Evolutionary conservation across 2,888 invertebrate genomes (phyloP).

Genomic region (Mayetiola destructor): DNA sequence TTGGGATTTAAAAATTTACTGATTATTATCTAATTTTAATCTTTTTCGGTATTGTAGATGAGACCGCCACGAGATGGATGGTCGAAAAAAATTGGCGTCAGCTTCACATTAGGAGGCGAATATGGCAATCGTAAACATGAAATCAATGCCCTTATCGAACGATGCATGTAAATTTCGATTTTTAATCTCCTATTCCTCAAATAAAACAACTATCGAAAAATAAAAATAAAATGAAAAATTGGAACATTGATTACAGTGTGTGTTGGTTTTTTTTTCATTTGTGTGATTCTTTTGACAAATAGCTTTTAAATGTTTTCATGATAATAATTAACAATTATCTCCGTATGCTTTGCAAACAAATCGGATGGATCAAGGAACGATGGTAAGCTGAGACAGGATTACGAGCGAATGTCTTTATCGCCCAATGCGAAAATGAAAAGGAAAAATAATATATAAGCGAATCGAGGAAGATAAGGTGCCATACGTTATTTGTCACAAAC

Average conservation of each 20-base stretch:
- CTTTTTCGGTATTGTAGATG: conserved; percentile 23
- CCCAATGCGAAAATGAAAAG: too few relatives aligned
- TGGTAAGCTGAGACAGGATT: too few relatives aligned
- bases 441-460: too few relatives aligned
- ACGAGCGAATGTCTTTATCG: too few relatives aligned
- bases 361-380: too few relatives aligned
- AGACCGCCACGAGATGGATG: conserved; percentile 33
- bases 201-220: not conserved
- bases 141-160: conserved; percentile 30
- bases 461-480: too few relatives aligned
- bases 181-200: not conserved
- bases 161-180: conserved; percentile 27
- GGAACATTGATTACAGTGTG: conserved; percentile 2
- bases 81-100: conserved; percentile 31
- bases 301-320: too few relatives aligned
- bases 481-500: too few relatives aligned
- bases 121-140: conserved; percentile 31
- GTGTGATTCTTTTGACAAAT: too few relatives aligned
- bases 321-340: too few relatives aligned
- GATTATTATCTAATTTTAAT: not conserved
- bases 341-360: too few relatives aligned
- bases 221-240: not conserved
- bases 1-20: not conserved
- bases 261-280: not conserved
- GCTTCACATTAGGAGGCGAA: conserved; percentile 33